Base-by-base conservation (phyloP, 37 sponge, comb jelly and placozoan genomes). In the Chondrosia reniformis region DNA sequence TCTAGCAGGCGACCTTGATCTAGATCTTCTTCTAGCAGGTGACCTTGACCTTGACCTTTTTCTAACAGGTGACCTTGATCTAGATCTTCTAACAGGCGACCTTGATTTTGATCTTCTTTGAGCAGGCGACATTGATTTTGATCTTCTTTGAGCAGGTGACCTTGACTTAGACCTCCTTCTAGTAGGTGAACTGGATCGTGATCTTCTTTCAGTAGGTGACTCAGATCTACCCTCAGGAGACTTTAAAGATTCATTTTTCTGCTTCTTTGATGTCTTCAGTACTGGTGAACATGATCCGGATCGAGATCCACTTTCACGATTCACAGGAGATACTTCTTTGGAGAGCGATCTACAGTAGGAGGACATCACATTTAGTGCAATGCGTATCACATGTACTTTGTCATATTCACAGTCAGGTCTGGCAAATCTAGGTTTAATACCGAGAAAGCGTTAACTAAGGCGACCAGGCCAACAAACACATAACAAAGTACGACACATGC, bases 1-100 rank as follows among this genome's bases (percentile, higher is more conserved):
- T 7, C 66, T 64, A 31, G 34, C 36, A 9, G 66, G 66, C 17
- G 66, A 64, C 66, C 66, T 64, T 64, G 66, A 64, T 2, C 33
- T 32, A 3, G 66, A 64, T 32, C 66, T n/a, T 30, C 7, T 64
- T 12, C 66, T 64, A 31, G 34, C 66, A 9, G 66, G 66, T 32
- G 66, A 64, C 66, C 27, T 61, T 61, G 63, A 61, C 8, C 66
- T 32, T 9, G 66, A 64, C 32, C 66, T 4, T 64, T 3, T 64
- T 30, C 33, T 64, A 3, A 27, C 66, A 64, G 66, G 66, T 2
- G 66, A 64, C 33, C 33, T 64, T 64, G 66, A 62, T 24, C 63
- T 22, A 49, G 52, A 49, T 28, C 27, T 62, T n/a, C 27, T 62
- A 25, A 22, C 63, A 24, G 63, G 63, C 8, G 63, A 62, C 63